Base-by-base conservation (phyloP, 2,888 invertebrate species). In the Acleris holmiana region DNA sequence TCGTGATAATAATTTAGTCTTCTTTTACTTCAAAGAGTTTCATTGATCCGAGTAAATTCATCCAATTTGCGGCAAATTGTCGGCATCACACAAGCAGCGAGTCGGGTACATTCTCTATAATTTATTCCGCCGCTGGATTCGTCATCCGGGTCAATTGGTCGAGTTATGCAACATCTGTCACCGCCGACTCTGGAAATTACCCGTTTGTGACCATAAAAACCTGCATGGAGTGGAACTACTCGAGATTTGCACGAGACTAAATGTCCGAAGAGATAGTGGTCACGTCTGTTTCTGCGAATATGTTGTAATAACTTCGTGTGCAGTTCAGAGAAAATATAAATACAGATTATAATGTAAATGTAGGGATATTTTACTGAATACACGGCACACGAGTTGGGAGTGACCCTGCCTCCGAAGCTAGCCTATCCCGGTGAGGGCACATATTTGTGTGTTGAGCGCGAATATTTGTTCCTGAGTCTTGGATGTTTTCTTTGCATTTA, bases 141-240 rank as follows among this genome's bases (percentile, higher is more conserved):
- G 69, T 69, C 70, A 70, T 69, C 69, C 58, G 68, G 85, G 83
- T 84, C 86, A 85, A 82, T 79, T 83, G 82, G 76, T 65, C 76
- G 73, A 72, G 76, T 86, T 84, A 81, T 77, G 85, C 79, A 83
- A 79, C 63, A 41, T 44, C 35, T 47, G 54, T 50, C 49, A 55
- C 47, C 47, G 63, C 63, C 17, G 18, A 17, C 23, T 46, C n/a
- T 51, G 61, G 47, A 58, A 47, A 53, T 21, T 53, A 44, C 23
- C 58, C 53, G 58, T 63, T 58, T 63, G 53, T 51, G 35, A 50
- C 57, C 49, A 61, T 54, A 25, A 49, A 57, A 48, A 35, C 47
- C 21, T 57, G 48, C 57, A 21, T 57, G 18, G n/a, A 48, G 19
- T 29, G 29, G 10, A 29, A 10, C 10, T 29, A 10, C 29, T 10